These are phyloP conservation scores for Pangasius larnaudii DNA, from an alignment of 2,797 vertebrate genomes.

Conservation along the genomic window DNA sequence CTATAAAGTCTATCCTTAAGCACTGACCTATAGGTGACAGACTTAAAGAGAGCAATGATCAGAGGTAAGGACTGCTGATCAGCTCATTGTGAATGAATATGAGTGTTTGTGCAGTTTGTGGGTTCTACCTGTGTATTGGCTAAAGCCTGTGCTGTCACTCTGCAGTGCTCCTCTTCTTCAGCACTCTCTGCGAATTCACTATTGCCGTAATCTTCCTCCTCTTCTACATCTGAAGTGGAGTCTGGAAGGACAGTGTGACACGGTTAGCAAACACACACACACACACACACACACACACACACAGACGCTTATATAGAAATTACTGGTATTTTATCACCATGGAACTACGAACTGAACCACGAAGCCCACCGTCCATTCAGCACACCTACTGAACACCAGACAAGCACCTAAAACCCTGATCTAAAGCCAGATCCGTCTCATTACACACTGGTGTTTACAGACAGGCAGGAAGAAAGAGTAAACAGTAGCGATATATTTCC, in stretches of 20 bases:
- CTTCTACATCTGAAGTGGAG: conserved; percentile 68
- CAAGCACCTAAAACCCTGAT: not conserved
- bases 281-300: not conserved
- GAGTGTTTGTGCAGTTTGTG: not conserved
- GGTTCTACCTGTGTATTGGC: conserved; percentile 58
- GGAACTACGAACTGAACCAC: not conserved
- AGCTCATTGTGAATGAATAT: not conserved
- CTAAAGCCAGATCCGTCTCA: not conserved
- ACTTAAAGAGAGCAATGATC: not conserved
- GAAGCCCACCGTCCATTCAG: not conserved
- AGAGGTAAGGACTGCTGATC: not conserved
- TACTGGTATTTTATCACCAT: not conserved
- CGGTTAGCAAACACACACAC: not conserved
- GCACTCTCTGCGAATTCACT: conserved; percentile 74
- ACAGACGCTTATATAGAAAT: not conserved
- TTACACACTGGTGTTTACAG: not conserved
- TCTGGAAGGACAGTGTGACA: conserved; percentile 50
- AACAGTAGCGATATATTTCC: not conserved
- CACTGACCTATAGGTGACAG: not conserved
- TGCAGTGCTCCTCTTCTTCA: conserved; percentile 73
- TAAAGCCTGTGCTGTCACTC: conserved; percentile 55
- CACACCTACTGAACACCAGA: not conserved
- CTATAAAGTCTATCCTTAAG: too few relatives aligned
- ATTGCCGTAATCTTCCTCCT: conserved; percentile 63
- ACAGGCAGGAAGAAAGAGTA: not conserved